These are phyloP conservation scores for Zonitis immaculata DNA, from an alignment of 2,888 invertebrate species.

Conservation along the genomic window DNA sequence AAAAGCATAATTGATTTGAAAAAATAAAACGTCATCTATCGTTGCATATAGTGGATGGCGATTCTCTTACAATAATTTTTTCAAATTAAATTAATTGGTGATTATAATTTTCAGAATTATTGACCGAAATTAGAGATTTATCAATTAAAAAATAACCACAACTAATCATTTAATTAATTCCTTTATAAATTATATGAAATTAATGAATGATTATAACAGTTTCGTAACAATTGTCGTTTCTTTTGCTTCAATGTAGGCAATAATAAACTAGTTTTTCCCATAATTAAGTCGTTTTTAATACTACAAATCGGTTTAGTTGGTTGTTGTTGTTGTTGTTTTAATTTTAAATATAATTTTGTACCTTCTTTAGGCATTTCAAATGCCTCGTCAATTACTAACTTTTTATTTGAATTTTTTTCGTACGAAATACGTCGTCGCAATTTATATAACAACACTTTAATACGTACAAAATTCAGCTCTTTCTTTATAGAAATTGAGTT, in stretches of 20 bases:
- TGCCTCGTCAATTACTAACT: slow-evolving; percentile 21
- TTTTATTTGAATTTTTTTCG: slow-evolving; percentile 25
- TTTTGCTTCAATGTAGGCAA: slow-evolving; percentile 34
- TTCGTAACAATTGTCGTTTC: slow-evolving; percentile 15
- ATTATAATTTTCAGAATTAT: slow-evolving; percentile 28
- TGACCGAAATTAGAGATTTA: slow-evolving; percentile 28
- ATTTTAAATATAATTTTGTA: slow-evolving; percentile 23
- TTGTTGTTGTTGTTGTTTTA: slow-evolving; percentile 21
- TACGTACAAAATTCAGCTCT: slow-evolving; percentile 26
- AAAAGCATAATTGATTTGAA: too few species aligned
- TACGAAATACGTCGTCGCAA: slow-evolving; percentile 29
- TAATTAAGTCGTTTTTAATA: slow-evolving; percentile 27
- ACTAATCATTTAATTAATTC: slow-evolving; percentile 3
- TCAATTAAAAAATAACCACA: slow-evolving; percentile 9
- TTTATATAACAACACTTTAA: slow-evolving; percentile 29
- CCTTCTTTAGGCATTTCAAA: slow-evolving; percentile 27
- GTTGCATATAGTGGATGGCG: too few species aligned
- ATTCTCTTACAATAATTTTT: too few species aligned
- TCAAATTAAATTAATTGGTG: slow-evolving; percentile 1
- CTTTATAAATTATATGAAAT: slow-evolving; percentile 37
- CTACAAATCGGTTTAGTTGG: slow-evolving; percentile 17
- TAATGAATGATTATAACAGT: slow-evolving; percentile 37
- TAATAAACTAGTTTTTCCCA: slow-evolving; percentile 40
- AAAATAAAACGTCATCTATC: too few species aligned
- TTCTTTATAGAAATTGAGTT: slow-evolving; percentile 18